Evolutionary conservation across 2,797 vertebrate genomes (phyloP), one percentile per base, ranked within the genome.

Genomic region (Sylvilagus floridanus): DNA sequence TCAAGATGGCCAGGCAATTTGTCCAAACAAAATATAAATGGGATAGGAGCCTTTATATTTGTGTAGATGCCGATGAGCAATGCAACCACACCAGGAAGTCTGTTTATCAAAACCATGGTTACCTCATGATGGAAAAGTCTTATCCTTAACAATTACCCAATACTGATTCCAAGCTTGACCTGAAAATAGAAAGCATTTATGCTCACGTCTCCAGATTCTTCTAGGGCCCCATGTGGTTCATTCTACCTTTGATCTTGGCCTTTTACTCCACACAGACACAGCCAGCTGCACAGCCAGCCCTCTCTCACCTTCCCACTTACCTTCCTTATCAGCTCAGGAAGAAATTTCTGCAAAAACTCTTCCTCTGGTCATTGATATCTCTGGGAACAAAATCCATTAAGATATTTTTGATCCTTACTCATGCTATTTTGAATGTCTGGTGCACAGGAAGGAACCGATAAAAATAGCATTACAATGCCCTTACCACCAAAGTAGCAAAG

Each of bases 381-480:
- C 98, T 98, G 98, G 98, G 98, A 98, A 98, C 98, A 69, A 11
- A 98, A 97, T n/a, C 98, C 98, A 98, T 99, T 98, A 98, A 98
- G 98, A 98, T 98, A 98, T 98, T 98, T 97, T 97, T 98, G 98
- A 97, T 97, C 98, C 97, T 97, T 97, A 66, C 98, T 98, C 97
- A 84, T 96, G 97, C 98, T 98, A 92, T 98, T 98, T 98, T 98
- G 98, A 98, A 98, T 98, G 98, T 98, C 98, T 98, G 97, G 71
- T 97, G 97, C 97, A 98, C 98, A 98, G 98, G 98, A 99, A 99
- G 98, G 98, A 99, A 98, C 98, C 94, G 98, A 98, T 99, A 98
- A 98, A 98, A 99, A 98, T 98, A 98, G 98, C 97, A 98, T 98
- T 98, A 99, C 98, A 99, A 98, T 98, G 98, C 96, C 98, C 98